These are phyloP conservation scores for Pelodiscus sinensis DNA, from an alignment of 2,113 vertebrate species.

Conservation along the genomic window DNA sequence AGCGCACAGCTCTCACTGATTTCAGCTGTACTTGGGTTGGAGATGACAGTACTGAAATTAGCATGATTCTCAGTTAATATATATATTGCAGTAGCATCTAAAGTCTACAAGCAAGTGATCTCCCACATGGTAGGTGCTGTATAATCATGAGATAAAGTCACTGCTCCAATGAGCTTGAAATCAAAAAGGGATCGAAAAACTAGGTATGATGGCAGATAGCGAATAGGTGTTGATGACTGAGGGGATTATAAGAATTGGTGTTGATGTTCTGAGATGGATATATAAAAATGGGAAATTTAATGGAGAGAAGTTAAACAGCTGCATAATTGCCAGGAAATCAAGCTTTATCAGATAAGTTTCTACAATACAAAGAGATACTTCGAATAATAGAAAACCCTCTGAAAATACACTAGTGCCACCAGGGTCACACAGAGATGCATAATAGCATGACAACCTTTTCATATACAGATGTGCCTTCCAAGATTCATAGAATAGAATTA, in stretches of 20 bases:
- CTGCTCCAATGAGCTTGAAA: not conserved
- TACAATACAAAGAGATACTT: constrained; percentile 6
- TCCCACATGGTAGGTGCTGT: not conserved
- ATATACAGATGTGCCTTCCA: not conserved
- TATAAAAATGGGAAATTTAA: not conserved
- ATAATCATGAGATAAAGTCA: not conserved
- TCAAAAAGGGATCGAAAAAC: not conserved
- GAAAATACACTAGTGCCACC: not conserved
- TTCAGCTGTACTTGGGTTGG: not conserved
- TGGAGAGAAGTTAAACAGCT: not conserved
- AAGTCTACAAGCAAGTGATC: not conserved
- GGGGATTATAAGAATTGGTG: not conserved
- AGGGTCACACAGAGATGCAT: not conserved
- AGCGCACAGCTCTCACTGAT: not conserved
- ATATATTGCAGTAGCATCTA: not conserved
- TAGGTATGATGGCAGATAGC: not conserved
- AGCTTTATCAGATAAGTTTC: not conserved
- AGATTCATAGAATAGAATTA: not conserved
- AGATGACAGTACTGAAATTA: not conserved
- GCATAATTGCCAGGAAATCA: not conserved
- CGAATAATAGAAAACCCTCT: not conserved
- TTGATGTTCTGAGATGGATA: constrained; percentile 17
- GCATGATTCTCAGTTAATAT: not conserved
- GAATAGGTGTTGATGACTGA: not conserved
- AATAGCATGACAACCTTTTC: not conserved